phyloP scores from a whole-genome alignment of 2,113 vertebrate species.

The Lycaon pictus region DNA sequence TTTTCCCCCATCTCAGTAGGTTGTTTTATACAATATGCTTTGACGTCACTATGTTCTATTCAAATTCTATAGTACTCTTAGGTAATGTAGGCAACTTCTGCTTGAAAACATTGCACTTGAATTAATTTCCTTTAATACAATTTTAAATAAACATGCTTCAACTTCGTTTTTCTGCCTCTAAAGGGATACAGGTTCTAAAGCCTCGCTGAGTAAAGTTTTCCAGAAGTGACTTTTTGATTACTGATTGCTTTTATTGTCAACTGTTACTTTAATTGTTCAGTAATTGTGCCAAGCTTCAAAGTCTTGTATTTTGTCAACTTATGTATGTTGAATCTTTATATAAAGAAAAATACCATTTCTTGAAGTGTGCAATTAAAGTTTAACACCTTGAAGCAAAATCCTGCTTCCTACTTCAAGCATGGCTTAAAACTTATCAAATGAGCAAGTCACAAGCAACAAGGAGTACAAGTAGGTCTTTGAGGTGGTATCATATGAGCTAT shows the following conservation, averaged over 20 bases:
- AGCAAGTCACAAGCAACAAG: not conserved
- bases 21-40: conserved; percentile 1
- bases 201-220: conserved; percentile 23
- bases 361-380: conserved; percentile 48
- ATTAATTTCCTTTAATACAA: conserved; percentile 50
- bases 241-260: conserved; percentile 54
- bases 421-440: conserved; percentile 29
- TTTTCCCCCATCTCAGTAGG: not conserved
- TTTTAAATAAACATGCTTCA: conserved; percentile 19
- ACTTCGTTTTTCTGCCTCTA: conserved; percentile 22
- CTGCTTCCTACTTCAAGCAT: not conserved
- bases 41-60: not conserved
- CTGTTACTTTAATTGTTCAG: conserved; percentile 51
- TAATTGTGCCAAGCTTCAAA: not conserved
- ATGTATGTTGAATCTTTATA: conserved; percentile 32
- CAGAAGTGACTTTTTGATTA: conserved; percentile 55
- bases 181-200: not conserved
- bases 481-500: conserved; percentile 36
- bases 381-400: conserved; percentile 51
- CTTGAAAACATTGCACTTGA: conserved; percentile 22
- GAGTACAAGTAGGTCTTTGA: conserved; percentile 6
- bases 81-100: not conserved
- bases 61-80: conserved; percentile 8
- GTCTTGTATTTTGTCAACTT: not conserved
- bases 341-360: conserved; percentile 54